Evolutionary conservation across 2,888 invertebrate species (phyloP), one percentile per base, ranked within the genome.

Genomic region (Phortica okadai): DNA sequence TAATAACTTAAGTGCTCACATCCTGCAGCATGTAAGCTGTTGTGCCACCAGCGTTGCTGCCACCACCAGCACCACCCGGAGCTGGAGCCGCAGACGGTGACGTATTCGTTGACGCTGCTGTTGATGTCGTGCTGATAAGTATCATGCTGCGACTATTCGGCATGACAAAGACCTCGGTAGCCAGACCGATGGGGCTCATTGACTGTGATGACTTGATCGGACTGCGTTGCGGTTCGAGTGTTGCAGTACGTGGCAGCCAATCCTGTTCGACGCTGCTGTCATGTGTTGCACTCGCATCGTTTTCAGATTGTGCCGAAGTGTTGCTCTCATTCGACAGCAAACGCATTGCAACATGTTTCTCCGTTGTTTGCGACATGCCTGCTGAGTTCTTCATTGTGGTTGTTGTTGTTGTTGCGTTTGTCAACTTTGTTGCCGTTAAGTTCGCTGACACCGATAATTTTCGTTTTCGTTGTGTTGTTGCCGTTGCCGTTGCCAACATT

Each of bases 101-200:
- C 75, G 33, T 75, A 11, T 2, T 8, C 50, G 50, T 50, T 14
- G 58, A 8, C 75, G 58, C 16, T 75, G 80, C n/a, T 50, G 59
- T 33, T 11, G 44, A 41, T 10, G 21, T 62, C 25, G 62, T 88
- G 78, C 84, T 87, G 64, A 91, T 86, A 41, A 90, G 79, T 79
- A 90, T 90, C 88, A 91, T 86, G 83, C 91, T 91, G 73, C 90
- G 88, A 78, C 91, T 91, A 78, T 90, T 91, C 76, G 91, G 90
- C 69, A 91, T 82, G 11, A 89, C 83, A 72, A 88, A 87, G 7
- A 87, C 84, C 75, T 89, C 88, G 33, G 84, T 85, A 42, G 88
- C 81, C 74, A 89, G 76, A 8, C 85, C 87, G 7, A 87, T 79
- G 64, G 91, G 91, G 76, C 90, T 91, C 86, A 91, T 85, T 5